A percentile compares a stretch with the other conserved stretches of the same genome.
Conservation (phyloP, 2,888 invertebrate species). For the Nephrotoma appendiculata region DNA sequence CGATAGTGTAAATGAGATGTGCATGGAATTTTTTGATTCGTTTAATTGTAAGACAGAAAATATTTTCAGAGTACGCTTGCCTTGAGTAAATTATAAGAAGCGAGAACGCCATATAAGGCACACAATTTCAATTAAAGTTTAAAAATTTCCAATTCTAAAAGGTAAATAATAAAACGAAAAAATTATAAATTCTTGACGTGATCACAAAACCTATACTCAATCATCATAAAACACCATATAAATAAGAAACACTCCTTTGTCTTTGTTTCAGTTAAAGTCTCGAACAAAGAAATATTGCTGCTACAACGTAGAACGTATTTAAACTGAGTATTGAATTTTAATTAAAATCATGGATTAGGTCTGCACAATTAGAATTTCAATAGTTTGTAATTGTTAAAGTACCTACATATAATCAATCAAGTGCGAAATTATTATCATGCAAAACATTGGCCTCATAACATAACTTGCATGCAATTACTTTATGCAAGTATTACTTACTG, state of each 20-base stretch:
- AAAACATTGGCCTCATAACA: too few species aligned
- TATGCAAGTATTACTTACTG: too few species aligned
- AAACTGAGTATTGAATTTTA: not conserved
- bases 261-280: not conserved
- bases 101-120: too few species aligned
- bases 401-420: too few species aligned
- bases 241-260: not conserved
- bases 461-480: too few species aligned
- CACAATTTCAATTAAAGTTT: too few species aligned
- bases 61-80: too few species aligned
- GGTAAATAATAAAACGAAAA: not conserved
- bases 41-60: too few species aligned
- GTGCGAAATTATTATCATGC: not conserved
- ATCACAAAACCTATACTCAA: not conserved
- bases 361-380: not conserved
- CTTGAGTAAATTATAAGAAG: too few species aligned
- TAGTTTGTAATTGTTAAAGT: too few species aligned
- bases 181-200: not conserved
- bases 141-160: not conserved
- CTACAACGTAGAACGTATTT: not conserved
- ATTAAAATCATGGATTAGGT: not conserved
- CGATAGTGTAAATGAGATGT: too few species aligned
- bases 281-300: not conserved
- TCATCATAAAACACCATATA: not conserved
- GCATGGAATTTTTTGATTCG: too few species aligned